phyloP scores from a whole-genome alignment of 2,113 vertebrate species.

The Apistogramma diplotaenia region DNA sequence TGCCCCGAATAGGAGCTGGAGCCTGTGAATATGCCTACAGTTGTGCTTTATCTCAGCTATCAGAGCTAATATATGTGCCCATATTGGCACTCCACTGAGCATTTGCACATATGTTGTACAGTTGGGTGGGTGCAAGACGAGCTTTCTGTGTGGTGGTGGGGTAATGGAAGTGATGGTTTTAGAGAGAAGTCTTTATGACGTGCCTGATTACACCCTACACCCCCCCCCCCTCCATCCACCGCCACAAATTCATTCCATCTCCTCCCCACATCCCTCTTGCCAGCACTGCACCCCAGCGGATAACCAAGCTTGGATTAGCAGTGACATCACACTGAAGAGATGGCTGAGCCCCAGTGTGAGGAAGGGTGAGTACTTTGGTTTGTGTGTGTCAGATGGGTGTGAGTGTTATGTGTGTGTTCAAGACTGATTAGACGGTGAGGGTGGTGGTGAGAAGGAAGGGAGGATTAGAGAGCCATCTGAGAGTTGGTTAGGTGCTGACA shows the following conservation, averaged over 20 bases:
- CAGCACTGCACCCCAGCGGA: constrained; percentile 71
- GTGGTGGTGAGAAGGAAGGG: constrained; percentile 67
- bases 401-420: constrained; percentile 68
- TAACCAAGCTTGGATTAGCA: constrained; percentile 75
- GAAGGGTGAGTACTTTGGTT: constrained; percentile 61
- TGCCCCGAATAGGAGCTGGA: constrained; percentile 21
- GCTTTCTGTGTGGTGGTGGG: neutral
- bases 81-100: constrained; percentile 29
- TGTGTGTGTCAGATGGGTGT: constrained; percentile 59
- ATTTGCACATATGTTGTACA: constrained; percentile 22
- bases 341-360: constrained; percentile 69
- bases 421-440: constrained; percentile 78
- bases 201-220: constrained; percentile 38
- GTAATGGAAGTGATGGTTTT: constrained; percentile 49
- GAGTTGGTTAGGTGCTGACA: constrained; percentile 81
- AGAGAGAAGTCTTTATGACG: constrained; percentile 57
- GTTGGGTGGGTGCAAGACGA: neutral
- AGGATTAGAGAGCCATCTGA: constrained; percentile 79
- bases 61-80: constrained; percentile 20
- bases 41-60: constrained; percentile 56
- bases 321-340: constrained; percentile 77
- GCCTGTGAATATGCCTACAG: constrained; percentile 20
- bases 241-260: constrained; percentile 54
- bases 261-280: constrained; percentile 57
- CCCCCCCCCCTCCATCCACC: neutral